A percentile compares a stretch with the other conserved stretches of the same genome.
Conservation (phyloP, 1,140 invertebrate species). For the Bombus soroeensis region DNA sequence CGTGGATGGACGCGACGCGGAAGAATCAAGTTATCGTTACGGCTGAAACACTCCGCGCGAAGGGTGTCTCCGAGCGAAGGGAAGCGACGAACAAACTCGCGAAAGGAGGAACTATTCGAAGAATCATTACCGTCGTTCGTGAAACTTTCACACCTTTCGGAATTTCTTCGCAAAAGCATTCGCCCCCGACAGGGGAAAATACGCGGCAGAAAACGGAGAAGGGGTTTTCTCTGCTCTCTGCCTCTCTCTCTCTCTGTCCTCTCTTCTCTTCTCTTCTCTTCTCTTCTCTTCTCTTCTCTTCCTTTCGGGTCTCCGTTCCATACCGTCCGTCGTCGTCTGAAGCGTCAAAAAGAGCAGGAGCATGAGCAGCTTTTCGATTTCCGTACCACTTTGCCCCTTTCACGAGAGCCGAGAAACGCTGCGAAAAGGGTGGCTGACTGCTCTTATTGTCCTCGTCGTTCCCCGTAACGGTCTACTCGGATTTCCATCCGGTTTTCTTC, state of each 20-base stretch:
- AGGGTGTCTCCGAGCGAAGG: background rate
- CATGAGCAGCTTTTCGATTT: slow-evolving; percentile 47
- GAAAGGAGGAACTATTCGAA: slow-evolving; percentile 36
- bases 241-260: background rate
- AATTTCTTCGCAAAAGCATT: slow-evolving; percentile 35
- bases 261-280: background rate
- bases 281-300: background rate
- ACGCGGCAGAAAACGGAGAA: background rate
- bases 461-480: slow-evolving; percentile 59
- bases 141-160: slow-evolving; percentile 42
- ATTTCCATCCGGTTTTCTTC: slow-evolving; percentile 57
- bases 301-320: background rate
- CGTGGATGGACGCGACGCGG: slow-evolving; percentile 3
- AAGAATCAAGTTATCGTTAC: slow-evolving; percentile 46
- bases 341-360: slow-evolving; percentile 42
- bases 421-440: slow-evolving; percentile 51
- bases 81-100: background rate
- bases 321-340: background rate
- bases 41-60: slow-evolving; percentile 10
- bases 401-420: slow-evolving; percentile 33
- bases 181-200: background rate
- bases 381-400: slow-evolving; percentile 35
- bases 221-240: background rate
- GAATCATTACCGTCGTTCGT: slow-evolving; percentile 48
- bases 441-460: slow-evolving; percentile 64